phyloP scores from a whole-genome alignment of 2,797 vertebrate species.

The Cuculus canorus region DNA sequence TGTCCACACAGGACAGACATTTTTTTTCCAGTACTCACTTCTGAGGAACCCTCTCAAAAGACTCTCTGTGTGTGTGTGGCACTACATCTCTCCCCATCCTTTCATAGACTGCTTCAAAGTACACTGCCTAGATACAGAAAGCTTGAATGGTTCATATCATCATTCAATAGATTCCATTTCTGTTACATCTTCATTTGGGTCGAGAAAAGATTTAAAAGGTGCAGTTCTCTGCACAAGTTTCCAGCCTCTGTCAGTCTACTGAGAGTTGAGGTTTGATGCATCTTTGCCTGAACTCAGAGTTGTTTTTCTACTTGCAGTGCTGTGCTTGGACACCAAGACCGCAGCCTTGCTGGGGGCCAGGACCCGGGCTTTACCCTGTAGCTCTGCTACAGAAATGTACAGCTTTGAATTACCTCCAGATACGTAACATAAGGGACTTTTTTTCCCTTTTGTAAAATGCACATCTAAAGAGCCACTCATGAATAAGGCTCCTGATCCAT shows the following conservation, averaged over 20 bases:
- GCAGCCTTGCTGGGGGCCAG: background rate
- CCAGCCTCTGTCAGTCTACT: background rate
- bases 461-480: background rate
- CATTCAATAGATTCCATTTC: background rate
- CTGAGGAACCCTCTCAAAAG: background rate
- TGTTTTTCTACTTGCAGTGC: background rate
- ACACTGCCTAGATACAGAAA: background rate
- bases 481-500: background rate
- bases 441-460: background rate
- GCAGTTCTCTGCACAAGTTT: background rate
- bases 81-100: background rate
- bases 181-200: background rate
- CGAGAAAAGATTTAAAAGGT: background rate
- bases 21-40: background rate
- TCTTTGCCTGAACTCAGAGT: accelerated
- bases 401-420: background rate
- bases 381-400: background rate
- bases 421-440: background rate
- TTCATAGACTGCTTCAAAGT: background rate
- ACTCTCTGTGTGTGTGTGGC: background rate
- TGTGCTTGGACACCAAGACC: background rate
- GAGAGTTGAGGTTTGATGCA: background rate
- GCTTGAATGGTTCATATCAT: background rate
- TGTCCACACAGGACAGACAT: background rate
- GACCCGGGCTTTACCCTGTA: background rate